Base-by-base conservation (phyloP, 1,140 invertebrate genomes). In the Drosophila serrata region DNA sequence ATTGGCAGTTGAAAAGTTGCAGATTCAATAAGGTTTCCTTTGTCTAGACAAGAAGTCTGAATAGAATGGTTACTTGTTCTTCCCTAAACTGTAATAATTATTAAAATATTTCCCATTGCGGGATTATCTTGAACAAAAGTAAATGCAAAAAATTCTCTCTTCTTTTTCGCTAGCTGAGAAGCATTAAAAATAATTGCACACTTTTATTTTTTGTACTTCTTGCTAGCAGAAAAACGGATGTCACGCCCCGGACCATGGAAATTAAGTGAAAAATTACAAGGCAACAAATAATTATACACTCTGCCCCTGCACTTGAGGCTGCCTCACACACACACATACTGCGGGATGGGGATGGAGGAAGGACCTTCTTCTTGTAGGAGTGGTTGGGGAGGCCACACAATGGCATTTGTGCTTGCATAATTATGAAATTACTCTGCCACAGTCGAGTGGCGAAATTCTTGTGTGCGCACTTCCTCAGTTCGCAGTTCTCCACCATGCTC, bases 341-440 rank as follows among this genome's bases (percentile, higher is more conserved):
- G 37, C 60, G 27, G 43, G 42, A 35, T 57, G 12, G 57, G 49
- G 15, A 6, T 53, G 67, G 58, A 4, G 45, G 43, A 46, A 46
- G 39, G 37, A 35, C 33, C 45, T 13, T 51, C 57, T 42, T 19
- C 45, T 13, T 51, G 51, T 42, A 58, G 45, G 24, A 65, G 49
- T 65, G 45, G 55, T 29, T 48, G 40, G 48, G 51, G 64, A 64
- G 81, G 82, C 81, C 82, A 86, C 78, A 85, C 82, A 85, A 85
- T 81, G 75, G 74, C 82, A 79, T 81, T 87, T 80, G 56, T 63
- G 76, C 85, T 84, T 80, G 84, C 84, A 88, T 88, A 88, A 88
- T 88, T 88, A 88, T 84, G 75, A 78, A 88, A 88, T 88, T 88
- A 90, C 85, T 88, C 87, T 88, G 75, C 84, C 80, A 79, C 74